Evolutionary conservation across 2,888 invertebrate species (phyloP), one percentile per base, ranked within the genome.

Genomic region (Polia nebulosa): DNA sequence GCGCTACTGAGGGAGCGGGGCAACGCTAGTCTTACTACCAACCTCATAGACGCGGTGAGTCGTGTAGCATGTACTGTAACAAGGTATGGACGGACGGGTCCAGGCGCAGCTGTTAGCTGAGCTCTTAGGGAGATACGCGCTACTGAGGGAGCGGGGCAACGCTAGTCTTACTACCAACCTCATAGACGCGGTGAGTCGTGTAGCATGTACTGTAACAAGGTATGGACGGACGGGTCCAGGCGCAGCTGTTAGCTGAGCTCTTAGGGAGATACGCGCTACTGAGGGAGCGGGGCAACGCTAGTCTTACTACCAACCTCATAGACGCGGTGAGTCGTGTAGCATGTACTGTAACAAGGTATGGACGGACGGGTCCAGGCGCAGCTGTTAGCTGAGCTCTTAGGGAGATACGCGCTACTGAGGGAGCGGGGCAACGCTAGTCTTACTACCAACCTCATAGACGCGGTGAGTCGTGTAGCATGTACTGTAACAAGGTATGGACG

Each of bases 71-170:
- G n/a, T n/a, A n/a, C n/a, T n/a, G n/a, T n/a, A n/a, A n/a, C n/a
- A n/a, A n/a, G n/a, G 99, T 88, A 98, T 99, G 98, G 99, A 99
- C 94, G 97, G 97, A 22, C 98, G 98, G 3, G 99, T 99, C 8
- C 99, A 99, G 95, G 98, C 99, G 27, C 99, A 99, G 90, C 96
- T 99, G 47, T 98, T 99, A 89, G 98, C 99, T 6, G 99, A 99
- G 91, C 96, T 99, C 75, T 96, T 99, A 61, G 99, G 99, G 89
- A 97, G 99, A 80, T 99, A 99, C 93, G 97, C 99, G 60, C 98
- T 98, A 91, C 99, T 99, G 92, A 97, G 98, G 85, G 99, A 99
- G 90, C 97, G 99, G 79, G 98, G 98, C 67, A 98, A 98, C 91
- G 96, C 93, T 0, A 90, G 95, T 4, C 95, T 96, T 73, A 96